These are phyloP conservation scores for Anoplius nigerrimus DNA, from an alignment of 2,888 invertebrate genomes.

Conservation along the genomic window DNA sequence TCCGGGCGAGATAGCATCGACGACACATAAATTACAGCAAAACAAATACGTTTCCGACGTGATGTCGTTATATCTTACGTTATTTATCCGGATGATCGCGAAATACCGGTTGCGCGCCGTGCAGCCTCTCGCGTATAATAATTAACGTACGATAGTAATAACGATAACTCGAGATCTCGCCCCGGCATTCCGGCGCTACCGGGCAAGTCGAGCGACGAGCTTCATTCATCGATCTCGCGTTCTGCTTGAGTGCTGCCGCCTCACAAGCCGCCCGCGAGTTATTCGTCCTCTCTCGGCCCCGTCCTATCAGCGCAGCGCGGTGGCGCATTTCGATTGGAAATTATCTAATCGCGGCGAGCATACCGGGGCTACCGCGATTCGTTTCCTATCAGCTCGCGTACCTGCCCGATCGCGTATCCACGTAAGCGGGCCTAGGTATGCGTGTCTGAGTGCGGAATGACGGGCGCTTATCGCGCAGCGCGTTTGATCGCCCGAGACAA, in stretches of 20 bases:
- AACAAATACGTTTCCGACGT: conserved; percentile 55
- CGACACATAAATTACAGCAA: conserved; percentile 52
- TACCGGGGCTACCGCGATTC: conserved; percentile 41
- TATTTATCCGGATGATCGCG: conserved; percentile 61
- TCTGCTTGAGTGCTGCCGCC: conserved; percentile 18
- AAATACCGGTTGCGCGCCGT: conserved; percentile 52
- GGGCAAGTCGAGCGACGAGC: conserved; percentile 40
- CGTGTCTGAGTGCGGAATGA: background rate
- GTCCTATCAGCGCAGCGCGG: conserved; percentile 23
- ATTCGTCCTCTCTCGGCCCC: conserved; percentile 3
- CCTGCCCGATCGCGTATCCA: background rate
- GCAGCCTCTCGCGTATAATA: conserved; percentile 48
- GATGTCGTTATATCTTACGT: conserved; percentile 50
- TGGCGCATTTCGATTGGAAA: conserved; percentile 40
- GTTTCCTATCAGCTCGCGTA: conserved; percentile 1
- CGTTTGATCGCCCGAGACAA: too few species aligned
- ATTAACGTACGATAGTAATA: conserved; percentile 60
- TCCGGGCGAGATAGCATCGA: conserved; percentile 45
- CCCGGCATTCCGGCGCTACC: conserved; percentile 56
- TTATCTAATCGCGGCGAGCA: conserved; percentile 50
- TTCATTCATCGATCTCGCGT: conserved; percentile 58
- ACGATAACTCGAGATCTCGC: conserved; percentile 60
- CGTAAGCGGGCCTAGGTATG: background rate
- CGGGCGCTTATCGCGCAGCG: background rate
- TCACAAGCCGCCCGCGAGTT: conserved; percentile 24